A percentile compares a stretch with the other conserved stretches of the same genome.
Conservation (phyloP, 2,888 invertebrate species). For the Tenodera sinensis region DNA sequence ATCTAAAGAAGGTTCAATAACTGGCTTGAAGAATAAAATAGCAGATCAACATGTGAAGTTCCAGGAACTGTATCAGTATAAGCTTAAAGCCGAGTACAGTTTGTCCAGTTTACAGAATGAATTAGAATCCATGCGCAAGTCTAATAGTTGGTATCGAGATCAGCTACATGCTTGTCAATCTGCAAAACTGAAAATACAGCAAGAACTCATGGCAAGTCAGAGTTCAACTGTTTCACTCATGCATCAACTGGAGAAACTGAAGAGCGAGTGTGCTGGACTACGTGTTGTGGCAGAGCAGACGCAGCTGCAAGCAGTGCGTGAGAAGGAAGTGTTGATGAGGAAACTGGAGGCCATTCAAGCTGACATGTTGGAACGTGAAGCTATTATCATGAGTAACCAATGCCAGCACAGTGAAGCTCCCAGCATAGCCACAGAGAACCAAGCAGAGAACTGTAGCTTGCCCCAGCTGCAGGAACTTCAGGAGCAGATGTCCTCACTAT, state of each 20-base stretch:
- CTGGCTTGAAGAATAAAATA: slow-evolving; percentile 46
- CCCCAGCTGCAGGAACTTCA: slow-evolving; percentile 40
- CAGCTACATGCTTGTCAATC: slow-evolving; percentile 44
- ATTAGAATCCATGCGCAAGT: slow-evolving; percentile 41
- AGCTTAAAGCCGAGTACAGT: slow-evolving; percentile 44
- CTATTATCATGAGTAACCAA: slow-evolving; percentile 43
- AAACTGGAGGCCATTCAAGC: slow-evolving; percentile 47
- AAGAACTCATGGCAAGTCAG: slow-evolving; percentile 39
- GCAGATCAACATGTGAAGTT: slow-evolving; percentile 47
- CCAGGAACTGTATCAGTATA: slow-evolving; percentile 43
- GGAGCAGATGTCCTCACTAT: slow-evolving; percentile 41
- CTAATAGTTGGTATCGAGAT: slow-evolving; percentile 47
- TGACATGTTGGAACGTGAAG: slow-evolving; percentile 49
- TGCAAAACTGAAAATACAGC: slow-evolving; percentile 22
- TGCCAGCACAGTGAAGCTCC: slow-evolving; percentile 41
- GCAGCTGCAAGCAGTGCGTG: slow-evolving; percentile 44
- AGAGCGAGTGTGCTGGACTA: slow-evolving; percentile 42
- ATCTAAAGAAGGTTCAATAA: slow-evolving; percentile 43
- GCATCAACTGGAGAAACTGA: slow-evolving; percentile 41
- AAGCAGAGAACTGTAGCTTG: slow-evolving; percentile 41
- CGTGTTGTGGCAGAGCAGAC: slow-evolving; percentile 42
- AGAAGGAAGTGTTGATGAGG: slow-evolving; percentile 46
- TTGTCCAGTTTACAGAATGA: slow-evolving; percentile 42
- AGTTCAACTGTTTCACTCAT: slow-evolving; percentile 38
- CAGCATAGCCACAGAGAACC: slow-evolving; percentile 37